Percentiles rank a stretch among this genome's conserved stretches.
These are phyloP conservation scores for Atherix ibis DNA, from an alignment of 2,888 invertebrate species.

Conservation along the genomic window DNA sequence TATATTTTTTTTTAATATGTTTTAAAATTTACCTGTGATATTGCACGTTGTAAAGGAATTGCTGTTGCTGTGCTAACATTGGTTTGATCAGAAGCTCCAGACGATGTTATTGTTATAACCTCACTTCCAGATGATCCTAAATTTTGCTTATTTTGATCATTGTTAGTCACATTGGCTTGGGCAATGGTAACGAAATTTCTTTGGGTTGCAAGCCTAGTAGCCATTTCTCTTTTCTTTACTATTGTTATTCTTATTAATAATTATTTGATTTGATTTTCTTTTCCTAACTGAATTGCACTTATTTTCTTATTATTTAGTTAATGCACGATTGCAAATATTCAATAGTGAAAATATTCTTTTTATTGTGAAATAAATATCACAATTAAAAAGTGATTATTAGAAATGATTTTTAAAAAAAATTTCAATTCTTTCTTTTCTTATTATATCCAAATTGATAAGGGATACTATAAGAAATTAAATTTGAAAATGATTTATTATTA, in stretches of 20 bases:
- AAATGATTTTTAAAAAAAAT: too few species aligned
- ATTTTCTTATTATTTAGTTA: too few species aligned
- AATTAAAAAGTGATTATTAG: too few species aligned
- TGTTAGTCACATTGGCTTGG: slow-evolving; percentile 13
- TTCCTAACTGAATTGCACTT: neutral
- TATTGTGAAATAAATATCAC: too few species aligned
- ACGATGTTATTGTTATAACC: slow-evolving; percentile 8
- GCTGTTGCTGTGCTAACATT: slow-evolving; percentile 6
- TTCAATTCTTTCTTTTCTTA: too few species aligned
- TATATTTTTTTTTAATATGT: too few species aligned
- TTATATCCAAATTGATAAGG: too few species aligned
- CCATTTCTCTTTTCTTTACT: slow-evolving; percentile 18
- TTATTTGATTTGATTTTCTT: neutral
- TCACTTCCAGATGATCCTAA: slow-evolving; percentile 3
- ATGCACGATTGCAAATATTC: too few species aligned
- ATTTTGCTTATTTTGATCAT: slow-evolving; percentile 5
- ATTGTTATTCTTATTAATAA: neutral
- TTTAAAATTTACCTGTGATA: slow-evolving; percentile 25
- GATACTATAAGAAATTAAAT: too few species aligned
- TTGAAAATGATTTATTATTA: slow-evolving; percentile 3
- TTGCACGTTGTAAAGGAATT: slow-evolving; percentile 21
- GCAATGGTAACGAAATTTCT: slow-evolving; percentile 28
- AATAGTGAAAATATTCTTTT: too few species aligned
- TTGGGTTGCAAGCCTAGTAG: slow-evolving; percentile 29
- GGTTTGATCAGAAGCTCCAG: slow-evolving; percentile 7